These are phyloP conservation scores for Sclerodermus sp. DNA, from an alignment of 2,888 invertebrate genomes.

Conservation along the genomic window DNA sequence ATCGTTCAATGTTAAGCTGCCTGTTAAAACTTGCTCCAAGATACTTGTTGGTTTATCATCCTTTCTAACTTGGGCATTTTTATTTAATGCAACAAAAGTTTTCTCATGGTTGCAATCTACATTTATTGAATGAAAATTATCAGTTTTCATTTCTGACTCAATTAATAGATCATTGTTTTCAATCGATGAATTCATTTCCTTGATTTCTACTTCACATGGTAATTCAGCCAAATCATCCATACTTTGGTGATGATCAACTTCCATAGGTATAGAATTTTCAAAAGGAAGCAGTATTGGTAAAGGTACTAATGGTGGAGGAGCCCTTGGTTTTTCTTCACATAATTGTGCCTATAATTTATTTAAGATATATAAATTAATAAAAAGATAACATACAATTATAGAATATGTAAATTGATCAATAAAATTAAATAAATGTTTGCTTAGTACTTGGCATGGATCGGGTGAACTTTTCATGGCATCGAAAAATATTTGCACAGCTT, in stretches of 20 bases:
- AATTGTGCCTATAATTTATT: constrained; percentile 42
- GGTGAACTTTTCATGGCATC: constrained; percentile 48
- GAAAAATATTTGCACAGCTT: constrained; percentile 42
- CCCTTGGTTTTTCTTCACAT: constrained; percentile 44
- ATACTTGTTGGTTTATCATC: constrained; percentile 45
- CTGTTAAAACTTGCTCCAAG: constrained; percentile 44
- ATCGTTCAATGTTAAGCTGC: constrained; percentile 41
- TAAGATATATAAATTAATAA: constrained; percentile 5
- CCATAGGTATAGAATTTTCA: constrained; percentile 20
- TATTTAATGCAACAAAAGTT: too few relatives aligned
- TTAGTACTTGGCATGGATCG: constrained; percentile 46
- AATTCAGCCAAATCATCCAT: constrained; percentile 39
- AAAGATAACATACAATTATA: constrained; percentile 3
- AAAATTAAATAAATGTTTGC: neutral
- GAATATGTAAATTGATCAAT: too few relatives aligned
- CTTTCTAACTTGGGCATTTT: too few relatives aligned
- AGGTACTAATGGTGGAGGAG: constrained; percentile 47
- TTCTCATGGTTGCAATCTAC: too few relatives aligned
- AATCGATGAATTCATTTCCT: constrained; percentile 28
- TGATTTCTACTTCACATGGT: constrained; percentile 47
- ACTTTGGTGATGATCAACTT: constrained; percentile 17
- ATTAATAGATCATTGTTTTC: neutral
- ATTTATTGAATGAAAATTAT: too few relatives aligned
- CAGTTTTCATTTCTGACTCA: too few relatives aligned
- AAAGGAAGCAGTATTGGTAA: constrained; percentile 35